phyloP scores from a whole-genome alignment of 2,113 vertebrate genomes.

The Forbesichthys papilliferus region DNA sequence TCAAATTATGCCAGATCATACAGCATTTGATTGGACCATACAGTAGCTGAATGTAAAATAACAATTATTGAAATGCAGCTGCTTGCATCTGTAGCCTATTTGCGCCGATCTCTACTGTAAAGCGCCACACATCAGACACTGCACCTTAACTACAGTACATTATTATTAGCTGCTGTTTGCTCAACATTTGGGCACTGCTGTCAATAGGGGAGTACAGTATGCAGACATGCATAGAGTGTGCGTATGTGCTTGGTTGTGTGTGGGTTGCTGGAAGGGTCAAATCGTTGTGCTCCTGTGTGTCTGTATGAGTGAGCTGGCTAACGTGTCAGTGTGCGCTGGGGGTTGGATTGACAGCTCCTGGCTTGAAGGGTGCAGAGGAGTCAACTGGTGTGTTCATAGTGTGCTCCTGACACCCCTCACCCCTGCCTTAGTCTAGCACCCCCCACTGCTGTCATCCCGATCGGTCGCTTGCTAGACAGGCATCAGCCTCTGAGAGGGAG shows the following conservation, averaged over 20 bases:
- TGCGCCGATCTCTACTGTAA: no score
- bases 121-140: no score
- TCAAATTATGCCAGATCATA: no score
- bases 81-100: no score
- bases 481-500: conserved; percentile 8
- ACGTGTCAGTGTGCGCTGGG: neutral
- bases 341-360: conserved; percentile 70
- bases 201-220: neutral
- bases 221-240: neutral
- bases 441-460: conserved; percentile 18
- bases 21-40: no score
- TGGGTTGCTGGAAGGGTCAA: neutral
- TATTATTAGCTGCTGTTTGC: no score
- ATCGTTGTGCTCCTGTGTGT: neutral
- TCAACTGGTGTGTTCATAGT: conserved; percentile 64
- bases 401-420: conserved; percentile 40
- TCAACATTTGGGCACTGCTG: neutral
- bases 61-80: no score
- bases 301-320: neutral
- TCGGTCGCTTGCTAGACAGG: conserved; percentile 22
- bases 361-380: conserved; percentile 60
- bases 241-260: neutral
- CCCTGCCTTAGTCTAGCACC: neutral
- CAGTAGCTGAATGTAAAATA: no score
- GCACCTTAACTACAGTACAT: no score